Evolutionary conservation across 2,113 vertebrate species (phyloP), one percentile per base, ranked within the genome.

Genomic region (Cheilinus undulatus): DNA sequence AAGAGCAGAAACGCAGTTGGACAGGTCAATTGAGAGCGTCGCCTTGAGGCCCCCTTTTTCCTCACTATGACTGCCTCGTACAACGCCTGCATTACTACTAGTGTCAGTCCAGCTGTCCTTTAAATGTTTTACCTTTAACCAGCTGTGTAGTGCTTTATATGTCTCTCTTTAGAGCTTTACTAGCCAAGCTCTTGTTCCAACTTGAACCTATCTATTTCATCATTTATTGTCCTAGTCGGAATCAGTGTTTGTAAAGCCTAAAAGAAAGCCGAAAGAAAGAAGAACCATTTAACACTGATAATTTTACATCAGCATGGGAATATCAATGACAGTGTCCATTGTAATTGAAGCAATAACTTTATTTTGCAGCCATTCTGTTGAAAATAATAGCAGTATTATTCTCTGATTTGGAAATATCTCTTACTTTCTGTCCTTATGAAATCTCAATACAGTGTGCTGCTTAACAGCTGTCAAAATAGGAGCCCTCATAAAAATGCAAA

Each of bases 401-500:
- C 20, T 57, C 27, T 72, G 68, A 82, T 85, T 86, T 65, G 3
- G 38, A 69, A 43, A 81, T 86, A 80, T 76, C 76, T 76, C 61
- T 73, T 67, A 76, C 87, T 80, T 78, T 76, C 80, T 86, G 76
- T 78, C 58, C 80, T 83, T 63, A 49, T 80, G 71, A 78, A 66
- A 88, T 75, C 63, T 74, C 68, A 79, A 77, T 67, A 67, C 24
- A 49, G 64, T n/a, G 75, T 53, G 86, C 46, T 57, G 72, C 86
- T 85, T 75, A 64, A 87, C 75, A 73, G 69, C 88, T 69, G 79
- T 86, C 85, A 87, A 74, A 84, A 76, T 30, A 62, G 30, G 53
- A 32, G 54, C 40, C 32, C 59, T 87, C 78, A 70, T 83, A 75
- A 78, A 78, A 85, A 94, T 91, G 89, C 88, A 93, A 90, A 93